Conservation (phyloP, 2,888 invertebrate genomes). For the Endotricha flammealis region DNA sequence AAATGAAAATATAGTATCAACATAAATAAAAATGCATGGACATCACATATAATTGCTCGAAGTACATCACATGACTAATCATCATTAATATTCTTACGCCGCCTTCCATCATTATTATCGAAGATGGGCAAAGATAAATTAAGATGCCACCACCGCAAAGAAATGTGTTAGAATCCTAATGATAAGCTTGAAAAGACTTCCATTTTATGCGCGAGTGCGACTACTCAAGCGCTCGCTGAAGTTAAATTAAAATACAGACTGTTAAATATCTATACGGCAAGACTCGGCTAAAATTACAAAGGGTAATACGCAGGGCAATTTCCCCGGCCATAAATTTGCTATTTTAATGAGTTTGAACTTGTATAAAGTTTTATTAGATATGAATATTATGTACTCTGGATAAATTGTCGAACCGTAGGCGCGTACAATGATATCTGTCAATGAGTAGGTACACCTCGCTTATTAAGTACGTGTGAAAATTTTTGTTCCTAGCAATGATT, state of each 20-base stretch:
- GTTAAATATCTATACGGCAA: slow-evolving; percentile 25
- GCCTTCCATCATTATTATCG: slow-evolving; percentile 15
- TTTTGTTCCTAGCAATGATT: slow-evolving; percentile 35
- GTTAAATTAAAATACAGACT: slow-evolving; percentile 18
- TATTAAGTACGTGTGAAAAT: slow-evolving; percentile 47
- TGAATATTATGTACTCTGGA: no score
- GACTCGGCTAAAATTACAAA: slow-evolving; percentile 24
- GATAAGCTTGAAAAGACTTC: slow-evolving; percentile 16
- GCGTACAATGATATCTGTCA: slow-evolving; percentile 13
- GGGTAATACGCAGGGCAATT: slow-evolving; percentile 30
- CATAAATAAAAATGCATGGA: no score
- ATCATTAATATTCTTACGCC: slow-evolving; percentile 19
- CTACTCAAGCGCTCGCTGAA: no score
- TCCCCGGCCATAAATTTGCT: slow-evolving; percentile 28
- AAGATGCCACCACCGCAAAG: slow-evolving; percentile 19
- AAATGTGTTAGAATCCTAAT: slow-evolving; percentile 20
- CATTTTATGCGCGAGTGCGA: slow-evolving; percentile 22
- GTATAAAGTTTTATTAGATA: no score
- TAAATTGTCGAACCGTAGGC: background rate
- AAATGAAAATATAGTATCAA: no score
- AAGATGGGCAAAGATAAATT: slow-evolving; percentile 16
- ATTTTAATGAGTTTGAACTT: slow-evolving; percentile 29
- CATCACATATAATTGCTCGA: no score
- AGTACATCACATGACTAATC: slow-evolving; percentile 16
- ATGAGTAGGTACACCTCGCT: slow-evolving; percentile 15